These are phyloP conservation scores for Leucopternis melanops DNA, from an alignment of 2,113 vertebrate species.

Conservation along the genomic window DNA sequence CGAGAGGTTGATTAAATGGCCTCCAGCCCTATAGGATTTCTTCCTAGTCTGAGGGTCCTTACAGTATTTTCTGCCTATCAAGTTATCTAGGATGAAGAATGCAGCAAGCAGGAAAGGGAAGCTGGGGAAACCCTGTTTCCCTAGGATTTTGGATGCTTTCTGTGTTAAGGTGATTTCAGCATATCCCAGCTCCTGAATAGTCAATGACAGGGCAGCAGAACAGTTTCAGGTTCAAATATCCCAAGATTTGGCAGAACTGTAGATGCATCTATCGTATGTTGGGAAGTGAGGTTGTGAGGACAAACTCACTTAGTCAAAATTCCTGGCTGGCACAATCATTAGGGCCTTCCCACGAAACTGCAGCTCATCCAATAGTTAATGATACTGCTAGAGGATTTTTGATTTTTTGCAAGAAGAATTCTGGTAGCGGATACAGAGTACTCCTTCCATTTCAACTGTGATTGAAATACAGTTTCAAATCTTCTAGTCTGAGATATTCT, in stretches of 20 bases:
- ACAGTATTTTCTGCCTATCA: not conserved
- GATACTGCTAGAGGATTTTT: not conserved
- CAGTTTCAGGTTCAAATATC: not conserved
- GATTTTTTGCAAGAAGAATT: not conserved
- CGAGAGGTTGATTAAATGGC: not conserved
- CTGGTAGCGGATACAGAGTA: not conserved
- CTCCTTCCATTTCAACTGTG: not conserved
- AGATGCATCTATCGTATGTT: not conserved
- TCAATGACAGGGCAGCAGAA: not conserved
- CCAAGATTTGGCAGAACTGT: not conserved
- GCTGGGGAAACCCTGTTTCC: accelerated
- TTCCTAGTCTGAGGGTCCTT: not conserved
- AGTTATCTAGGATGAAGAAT: not conserved
- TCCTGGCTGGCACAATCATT: not conserved
- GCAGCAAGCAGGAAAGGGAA: not conserved
- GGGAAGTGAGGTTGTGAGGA: not conserved
- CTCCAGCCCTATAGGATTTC: not conserved
- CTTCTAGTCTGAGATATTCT: not conserved
- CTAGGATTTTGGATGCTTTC: not conserved
- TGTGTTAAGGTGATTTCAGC: not conserved
- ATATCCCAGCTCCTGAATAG: not conserved
- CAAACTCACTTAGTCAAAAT: not conserved
- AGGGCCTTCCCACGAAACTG: not conserved
- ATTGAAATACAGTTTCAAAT: not conserved
- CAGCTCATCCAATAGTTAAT: not conserved